phyloP scores from a whole-genome alignment of 2,113 vertebrate species.

The Plectropomus leopardus region DNA sequence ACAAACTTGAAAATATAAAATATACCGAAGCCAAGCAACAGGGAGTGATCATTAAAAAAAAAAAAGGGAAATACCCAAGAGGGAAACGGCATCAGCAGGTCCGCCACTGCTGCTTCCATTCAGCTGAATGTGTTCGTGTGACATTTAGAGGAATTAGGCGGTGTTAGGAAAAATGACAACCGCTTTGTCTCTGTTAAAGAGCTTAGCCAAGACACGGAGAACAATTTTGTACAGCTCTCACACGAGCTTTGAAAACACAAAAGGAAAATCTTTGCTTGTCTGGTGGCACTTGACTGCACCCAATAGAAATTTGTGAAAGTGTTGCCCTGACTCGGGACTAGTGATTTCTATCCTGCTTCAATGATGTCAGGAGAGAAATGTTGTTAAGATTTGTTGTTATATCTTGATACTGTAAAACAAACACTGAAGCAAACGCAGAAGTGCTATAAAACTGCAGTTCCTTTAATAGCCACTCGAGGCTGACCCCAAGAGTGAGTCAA shows the following conservation, averaged over 20 bases:
- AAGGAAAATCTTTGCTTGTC: slow-evolving; percentile 10
- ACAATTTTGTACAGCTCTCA: slow-evolving; percentile 33
- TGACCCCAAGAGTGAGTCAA: too few species aligned
- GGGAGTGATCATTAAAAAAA: slow-evolving; percentile 22
- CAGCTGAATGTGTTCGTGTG: slow-evolving; percentile 44
- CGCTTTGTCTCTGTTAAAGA: slow-evolving; percentile 74
- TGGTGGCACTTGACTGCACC: slow-evolving; percentile 32
- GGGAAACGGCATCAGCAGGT: neutral
- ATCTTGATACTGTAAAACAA: neutral
- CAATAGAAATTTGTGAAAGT: neutral
- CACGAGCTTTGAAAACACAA: slow-evolving; percentile 21
- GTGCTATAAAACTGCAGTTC: too few species aligned
- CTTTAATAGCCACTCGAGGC: too few species aligned
- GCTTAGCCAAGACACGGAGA: slow-evolving; percentile 53
- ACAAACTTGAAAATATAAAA: slow-evolving; percentile 1
- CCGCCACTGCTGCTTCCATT: slow-evolving; percentile 23
- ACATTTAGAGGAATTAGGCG: slow-evolving; percentile 76
- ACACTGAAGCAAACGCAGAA: too few species aligned
- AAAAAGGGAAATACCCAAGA: slow-evolving; percentile 4
- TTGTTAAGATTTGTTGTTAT: slow-evolving; percentile 5
- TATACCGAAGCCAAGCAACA: neutral
- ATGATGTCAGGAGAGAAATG: too few species aligned
- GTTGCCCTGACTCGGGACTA: slow-evolving; percentile 20
- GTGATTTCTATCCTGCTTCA: slow-evolving; percentile 22
- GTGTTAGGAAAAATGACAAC: slow-evolving; percentile 70